Base-by-base conservation (phyloP, 2,888 invertebrate species). In the Caenorhabditis panamensis region DNA sequence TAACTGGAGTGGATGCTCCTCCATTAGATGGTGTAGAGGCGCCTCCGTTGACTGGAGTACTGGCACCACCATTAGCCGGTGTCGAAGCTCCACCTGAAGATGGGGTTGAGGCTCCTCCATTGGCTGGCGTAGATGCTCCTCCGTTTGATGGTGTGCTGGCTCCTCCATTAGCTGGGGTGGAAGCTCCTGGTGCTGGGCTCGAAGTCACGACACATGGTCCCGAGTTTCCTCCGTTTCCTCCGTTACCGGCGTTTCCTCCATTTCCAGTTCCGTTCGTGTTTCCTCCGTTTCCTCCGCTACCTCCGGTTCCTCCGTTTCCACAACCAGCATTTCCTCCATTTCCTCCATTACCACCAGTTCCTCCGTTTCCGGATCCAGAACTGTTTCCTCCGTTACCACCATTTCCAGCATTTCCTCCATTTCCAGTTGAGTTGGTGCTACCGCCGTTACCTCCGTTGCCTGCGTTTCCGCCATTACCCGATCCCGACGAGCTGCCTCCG, bases 191-290 rank as follows among this genome's bases (percentile, higher is more conserved):
- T 11, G n/a, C 44, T n/a, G 44, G 16, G 13, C 8, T 44, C 44
- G 37, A 37, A 37, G 44, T n/a, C n/a, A 11, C 44, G 13, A 8
- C 22, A 24, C 24, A 6, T n/a, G 28, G 16, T 54, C 28, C 24
- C 16, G n/a, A 16, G 54, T 54, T 54, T 11, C 54, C 54, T 28
- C 54, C 54, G 54, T 54, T 54, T 6, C 54, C 54, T 31, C 54
- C 51, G n/a, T 18, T 22, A 5, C 51, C 51, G 4, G 16, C 51
- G 20, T 51, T 51, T 20, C 51, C 51, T 8, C 22, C 51, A 20
- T 22, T 20, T 51, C 51, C 51, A 11, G 51, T 16, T 9, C 51
- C 20, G 51, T 20, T 51, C 16, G 16, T 51, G 5, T 9, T 5
- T 18, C 51, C 51, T 18, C 51, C 51, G 51, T 51, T 51, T 18